Conservation (phyloP, 2,113 vertebrate species). For the Tenebrosternarchus preto region DNA sequence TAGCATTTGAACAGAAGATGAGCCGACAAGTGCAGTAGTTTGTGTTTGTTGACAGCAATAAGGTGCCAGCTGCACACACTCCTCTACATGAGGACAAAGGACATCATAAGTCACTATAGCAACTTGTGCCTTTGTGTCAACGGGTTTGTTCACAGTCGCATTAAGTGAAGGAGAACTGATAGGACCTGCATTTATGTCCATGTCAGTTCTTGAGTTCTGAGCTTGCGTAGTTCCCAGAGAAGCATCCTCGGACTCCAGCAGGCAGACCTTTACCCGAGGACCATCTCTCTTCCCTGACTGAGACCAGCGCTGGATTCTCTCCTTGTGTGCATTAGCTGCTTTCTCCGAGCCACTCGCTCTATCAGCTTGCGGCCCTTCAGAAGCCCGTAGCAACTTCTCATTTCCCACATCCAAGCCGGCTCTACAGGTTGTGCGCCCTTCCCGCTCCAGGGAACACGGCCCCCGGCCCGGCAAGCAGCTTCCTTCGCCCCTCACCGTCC, state of each 20-base stretch:
- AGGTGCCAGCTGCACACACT: slow-evolving; percentile 55
- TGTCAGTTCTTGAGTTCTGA: neutral
- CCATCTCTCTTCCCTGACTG: slow-evolving; percentile 12
- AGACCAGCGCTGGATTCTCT: slow-evolving; percentile 38
- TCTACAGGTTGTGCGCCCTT: neutral
- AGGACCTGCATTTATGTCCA: slow-evolving; percentile 33
- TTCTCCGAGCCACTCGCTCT: slow-evolving; percentile 4
- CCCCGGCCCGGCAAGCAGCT: neutral
- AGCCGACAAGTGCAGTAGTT: neutral
- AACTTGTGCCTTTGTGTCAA: slow-evolving; percentile 31
- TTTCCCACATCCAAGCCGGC: neutral
- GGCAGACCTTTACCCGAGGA: neutral
- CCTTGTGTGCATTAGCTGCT: slow-evolving; percentile 17
- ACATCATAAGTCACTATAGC: slow-evolving; percentile 61
- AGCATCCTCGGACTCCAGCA: neutral
- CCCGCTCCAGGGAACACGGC: neutral
- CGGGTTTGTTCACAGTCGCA: neutral
- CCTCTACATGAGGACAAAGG: slow-evolving; percentile 63
- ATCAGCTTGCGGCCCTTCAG: neutral
- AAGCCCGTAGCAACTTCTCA: neutral
- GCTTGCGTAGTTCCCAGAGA: slow-evolving; percentile 12
- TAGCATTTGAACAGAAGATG: neutral
- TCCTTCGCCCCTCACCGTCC: slow-evolving; percentile 46
- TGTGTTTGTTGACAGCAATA: slow-evolving; percentile 49
- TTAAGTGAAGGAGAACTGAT: slow-evolving; percentile 7